These are phyloP conservation scores for Gymnopithys bicolor DNA, from an alignment of 2,797 vertebrate genomes.

Conservation along the genomic window DNA sequence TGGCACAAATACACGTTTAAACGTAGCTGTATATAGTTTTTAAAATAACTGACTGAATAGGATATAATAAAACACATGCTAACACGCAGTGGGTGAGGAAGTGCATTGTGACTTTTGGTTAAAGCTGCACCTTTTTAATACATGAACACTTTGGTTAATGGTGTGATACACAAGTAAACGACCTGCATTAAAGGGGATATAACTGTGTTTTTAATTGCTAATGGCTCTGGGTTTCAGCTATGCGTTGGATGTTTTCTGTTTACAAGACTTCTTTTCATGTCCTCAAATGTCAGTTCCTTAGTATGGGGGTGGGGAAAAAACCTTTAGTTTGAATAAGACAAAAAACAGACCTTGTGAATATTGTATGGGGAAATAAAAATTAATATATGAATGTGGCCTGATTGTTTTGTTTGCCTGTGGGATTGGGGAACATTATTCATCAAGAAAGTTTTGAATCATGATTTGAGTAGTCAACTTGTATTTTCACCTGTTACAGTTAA, in stretches of 20 bases:
- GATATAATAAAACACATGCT: constrained; percentile 52
- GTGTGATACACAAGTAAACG: constrained; percentile 22
- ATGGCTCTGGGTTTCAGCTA: constrained; percentile 36
- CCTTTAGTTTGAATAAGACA: constrained; percentile 58
- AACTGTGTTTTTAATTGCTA: constrained; percentile 55
- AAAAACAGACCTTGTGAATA: constrained; percentile 65
- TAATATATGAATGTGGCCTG: constrained; percentile 70
- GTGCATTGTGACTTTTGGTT: constrained; percentile 56
- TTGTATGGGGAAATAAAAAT: constrained; percentile 73
- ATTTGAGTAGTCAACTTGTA: background rate
- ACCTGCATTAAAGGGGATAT: constrained; percentile 55
- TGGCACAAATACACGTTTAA: constrained; percentile 67
- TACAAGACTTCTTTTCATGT: constrained; percentile 49
- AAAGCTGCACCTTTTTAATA: constrained; percentile 53
- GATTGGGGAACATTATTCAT: background rate
- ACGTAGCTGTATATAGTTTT: constrained; percentile 75
- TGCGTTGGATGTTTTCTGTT: constrained; percentile 61
- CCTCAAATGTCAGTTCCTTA: constrained; percentile 41
- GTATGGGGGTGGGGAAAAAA: background rate
- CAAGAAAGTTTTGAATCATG: background rate
- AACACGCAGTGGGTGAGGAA: constrained; percentile 52
- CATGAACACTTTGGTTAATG: background rate
- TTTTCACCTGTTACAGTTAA: background rate
- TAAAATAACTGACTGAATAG: constrained; percentile 54
- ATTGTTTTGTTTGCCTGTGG: constrained; percentile 38